Evolutionary conservation across 2,888 invertebrate genomes (phyloP), one percentile per base, ranked within the genome.

Genomic region (Heliconius ethilla): DNA sequence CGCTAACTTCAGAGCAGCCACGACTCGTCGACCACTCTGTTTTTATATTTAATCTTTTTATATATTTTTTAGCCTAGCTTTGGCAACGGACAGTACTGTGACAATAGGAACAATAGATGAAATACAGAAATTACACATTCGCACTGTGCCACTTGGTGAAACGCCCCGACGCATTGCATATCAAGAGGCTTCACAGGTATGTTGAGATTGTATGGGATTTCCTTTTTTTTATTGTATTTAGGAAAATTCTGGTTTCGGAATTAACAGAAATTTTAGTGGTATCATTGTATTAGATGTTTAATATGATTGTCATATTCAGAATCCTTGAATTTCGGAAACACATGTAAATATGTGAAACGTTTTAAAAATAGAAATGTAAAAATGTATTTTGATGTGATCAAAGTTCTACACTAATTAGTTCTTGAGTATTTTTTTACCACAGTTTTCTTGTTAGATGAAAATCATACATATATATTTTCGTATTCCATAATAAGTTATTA

Each of bases 81-180:
- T 99, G 82, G 97, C 98, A 0, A 98, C 98, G 29, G 98, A 98
- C 87, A 97, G 96, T 83, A 97, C 97, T 5, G 96, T 99, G 3
- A 98, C 99, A 0, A 98, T 99, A 88, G 99, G 99, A 80, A 99
- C 99, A 0, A 99, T 99, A 84, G 99, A 99, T 91, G 99, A 99
- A 92, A 99, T 99, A 82, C 99, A 99, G 90, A 99, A 99, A 89
- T 92, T 99, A 27, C 99, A 99, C 91, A 99, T 99, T 84, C 95
- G 99, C 77, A 99, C 99, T 0, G 98, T 99, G 29, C 98, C 98
- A 0, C 94, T 99, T 1, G 98, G 98, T 1, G 99, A 99, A 93
- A 98, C 98, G 0, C 99, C 99, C 0, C 95, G 98, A 75, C 95
- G 99, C 79, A 99, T 99, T 86, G 97, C 99, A 0, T 98, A 99